phyloP scores from a whole-genome alignment of 92 coral and sea anemone species.

The Heliopora coerulea region DNA sequence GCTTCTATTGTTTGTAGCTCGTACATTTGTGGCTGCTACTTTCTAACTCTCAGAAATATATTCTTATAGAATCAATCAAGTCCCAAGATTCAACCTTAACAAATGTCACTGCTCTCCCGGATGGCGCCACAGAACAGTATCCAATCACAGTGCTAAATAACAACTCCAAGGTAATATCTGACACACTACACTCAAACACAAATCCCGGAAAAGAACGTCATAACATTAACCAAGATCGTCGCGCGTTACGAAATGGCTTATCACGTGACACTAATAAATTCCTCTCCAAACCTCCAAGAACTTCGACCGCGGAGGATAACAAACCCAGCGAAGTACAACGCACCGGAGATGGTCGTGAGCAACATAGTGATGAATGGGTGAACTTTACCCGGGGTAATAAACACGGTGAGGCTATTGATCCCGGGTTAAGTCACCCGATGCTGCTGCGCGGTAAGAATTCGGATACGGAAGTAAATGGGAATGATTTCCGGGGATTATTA shows the following conservation, averaged over 20 bases:
- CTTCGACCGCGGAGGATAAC: not conserved
- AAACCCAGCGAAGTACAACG: not conserved
- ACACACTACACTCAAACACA: not conserved
- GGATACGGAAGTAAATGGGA: not conserved
- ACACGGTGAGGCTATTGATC: constrained; percentile 15
- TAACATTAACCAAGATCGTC: not conserved
- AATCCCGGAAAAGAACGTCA: not conserved
- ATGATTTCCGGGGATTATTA: constrained; percentile 18
- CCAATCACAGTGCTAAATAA: not conserved
- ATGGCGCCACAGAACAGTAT: not conserved
- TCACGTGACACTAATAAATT: not conserved
- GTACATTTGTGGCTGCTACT: not conserved
- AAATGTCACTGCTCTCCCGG: constrained; percentile 23
- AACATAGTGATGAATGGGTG: not conserved
- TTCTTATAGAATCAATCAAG: constrained; percentile 6
- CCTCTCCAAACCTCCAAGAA: not conserved
- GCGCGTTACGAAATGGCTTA: too few species aligned
- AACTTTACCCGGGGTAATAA: not conserved
- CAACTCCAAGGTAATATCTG: not conserved
- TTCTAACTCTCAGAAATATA: not conserved
- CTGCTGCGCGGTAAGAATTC: not conserved
- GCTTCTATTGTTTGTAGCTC: too few species aligned
- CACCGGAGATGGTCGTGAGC: not conserved
- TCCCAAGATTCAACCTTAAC: constrained; percentile 31
- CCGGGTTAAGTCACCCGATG: not conserved